Percentiles rank a stretch among this genome's conserved stretches.
Conservation (phyloP, 2,797 vertebrate genomes). For the Carduelis carduelis region DNA sequence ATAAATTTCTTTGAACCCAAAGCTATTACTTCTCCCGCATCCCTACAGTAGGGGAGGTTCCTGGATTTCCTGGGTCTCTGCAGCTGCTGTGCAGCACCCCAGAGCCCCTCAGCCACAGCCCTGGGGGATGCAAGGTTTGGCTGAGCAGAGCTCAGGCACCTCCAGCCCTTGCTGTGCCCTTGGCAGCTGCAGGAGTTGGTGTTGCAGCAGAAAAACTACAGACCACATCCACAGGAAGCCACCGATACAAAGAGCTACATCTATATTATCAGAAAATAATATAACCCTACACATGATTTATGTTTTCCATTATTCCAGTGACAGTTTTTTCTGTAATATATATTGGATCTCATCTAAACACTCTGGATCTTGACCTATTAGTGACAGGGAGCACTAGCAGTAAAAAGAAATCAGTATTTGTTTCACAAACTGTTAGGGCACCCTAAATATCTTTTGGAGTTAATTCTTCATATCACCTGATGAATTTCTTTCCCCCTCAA, state of each 20-base stretch:
- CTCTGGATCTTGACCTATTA: neutral
- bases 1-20: neutral
- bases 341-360: neutral
- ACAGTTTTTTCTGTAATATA: neutral
- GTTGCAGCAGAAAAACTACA: neutral
- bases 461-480: neutral
- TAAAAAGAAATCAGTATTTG: neutral
- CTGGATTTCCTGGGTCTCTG: neutral
- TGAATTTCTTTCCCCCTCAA: neutral
- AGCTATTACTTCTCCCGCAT: neutral
- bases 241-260: neutral
- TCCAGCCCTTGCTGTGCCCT: neutral
- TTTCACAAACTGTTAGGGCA: neutral
- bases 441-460: neutral
- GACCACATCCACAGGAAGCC: neutral
- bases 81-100: neutral
- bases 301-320: neutral
- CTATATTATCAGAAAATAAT: neutral
- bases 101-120: no score
- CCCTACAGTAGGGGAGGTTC: neutral
- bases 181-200: neutral
- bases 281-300: neutral
- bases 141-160: accelerated
- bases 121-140: accelerated
- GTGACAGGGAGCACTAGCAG: neutral